These are phyloP conservation scores for Drosophila novamexicana DNA, from an alignment of 1,140 invertebrate genomes.

Conservation along the genomic window DNA sequence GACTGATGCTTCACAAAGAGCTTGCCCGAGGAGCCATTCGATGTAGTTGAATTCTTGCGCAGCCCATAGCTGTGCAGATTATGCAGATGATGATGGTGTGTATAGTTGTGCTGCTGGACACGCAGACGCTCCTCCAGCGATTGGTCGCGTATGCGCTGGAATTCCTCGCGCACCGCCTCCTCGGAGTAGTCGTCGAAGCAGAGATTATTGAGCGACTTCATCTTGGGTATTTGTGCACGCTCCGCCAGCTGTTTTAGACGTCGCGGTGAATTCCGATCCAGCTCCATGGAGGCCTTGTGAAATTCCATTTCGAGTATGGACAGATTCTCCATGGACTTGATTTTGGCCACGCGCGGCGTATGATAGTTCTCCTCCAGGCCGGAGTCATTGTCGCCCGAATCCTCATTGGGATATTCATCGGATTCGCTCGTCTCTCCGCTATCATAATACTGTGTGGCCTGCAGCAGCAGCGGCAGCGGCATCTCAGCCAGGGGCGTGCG, in stretches of 20 bases:
- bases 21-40: slow-evolving; percentile 68
- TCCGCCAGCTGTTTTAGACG: slow-evolving; percentile 74
- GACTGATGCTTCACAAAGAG: slow-evolving; percentile 65
- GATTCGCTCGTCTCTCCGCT: slow-evolving; percentile 61
- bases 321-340: slow-evolving; percentile 83
- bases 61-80: slow-evolving; percentile 37
- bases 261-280: slow-evolving; percentile 79
- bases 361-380: slow-evolving; percentile 82
- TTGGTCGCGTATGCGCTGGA: slow-evolving; percentile 67
- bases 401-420: slow-evolving; percentile 60
- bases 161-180: slow-evolving; percentile 70
- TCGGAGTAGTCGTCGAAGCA: slow-evolving; percentile 76
- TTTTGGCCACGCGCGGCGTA: slow-evolving; percentile 79
- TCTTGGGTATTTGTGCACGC: slow-evolving; percentile 73
- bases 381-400: slow-evolving; percentile 74
- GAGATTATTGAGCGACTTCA: slow-evolving; percentile 83
- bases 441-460: slow-evolving; percentile 63
- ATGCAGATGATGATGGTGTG: slow-evolving; percentile 41
- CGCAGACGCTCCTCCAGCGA: slow-evolving; percentile 62
- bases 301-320: slow-evolving; percentile 83
- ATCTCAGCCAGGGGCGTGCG: slow-evolving; percentile 74
- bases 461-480: slow-evolving; percentile 42
- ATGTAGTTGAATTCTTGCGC: slow-evolving; percentile 71
- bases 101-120: slow-evolving; percentile 49
- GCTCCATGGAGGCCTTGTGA: slow-evolving; percentile 76